Evolutionary conservation across 2,797 vertebrate species (phyloP).

Genomic region (Neoniphon sammara): DNA sequence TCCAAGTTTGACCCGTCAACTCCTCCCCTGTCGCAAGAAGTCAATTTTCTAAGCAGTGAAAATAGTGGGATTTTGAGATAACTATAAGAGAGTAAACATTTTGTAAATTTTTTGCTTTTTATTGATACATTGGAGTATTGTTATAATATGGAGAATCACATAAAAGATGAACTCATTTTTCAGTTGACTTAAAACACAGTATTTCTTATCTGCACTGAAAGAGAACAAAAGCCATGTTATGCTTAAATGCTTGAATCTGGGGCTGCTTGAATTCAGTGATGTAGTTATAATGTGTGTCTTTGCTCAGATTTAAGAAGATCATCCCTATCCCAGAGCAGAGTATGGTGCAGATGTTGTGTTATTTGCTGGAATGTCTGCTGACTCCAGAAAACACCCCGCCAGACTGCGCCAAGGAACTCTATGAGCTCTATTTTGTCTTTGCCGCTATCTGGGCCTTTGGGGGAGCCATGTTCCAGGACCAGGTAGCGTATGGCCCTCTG

Average conservation of each 20-base stretch:
- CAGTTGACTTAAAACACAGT: not conserved
- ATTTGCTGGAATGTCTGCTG: constrained; percentile 93
- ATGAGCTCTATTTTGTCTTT: constrained; percentile 97
- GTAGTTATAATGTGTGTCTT: constrained; percentile 21
- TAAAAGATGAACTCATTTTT: not conserved
- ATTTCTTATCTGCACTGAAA: not conserved
- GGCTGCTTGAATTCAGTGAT: not conserved
- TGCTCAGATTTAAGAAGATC: constrained; percentile 92
- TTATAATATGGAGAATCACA: too few species aligned
- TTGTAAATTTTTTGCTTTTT: too few species aligned
- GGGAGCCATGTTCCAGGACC: constrained; percentile 92
- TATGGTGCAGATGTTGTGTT: constrained; percentile 93
- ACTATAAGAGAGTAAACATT: too few species aligned
- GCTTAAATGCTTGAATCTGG: not conserved
- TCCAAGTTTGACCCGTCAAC: too few species aligned
- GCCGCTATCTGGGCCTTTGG: constrained; percentile 96
- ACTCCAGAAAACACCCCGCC: constrained; percentile 88
- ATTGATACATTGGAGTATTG: too few species aligned
- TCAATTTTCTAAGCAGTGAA: too few species aligned
- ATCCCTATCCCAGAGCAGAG: constrained; percentile 94
- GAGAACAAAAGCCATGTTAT: not conserved
- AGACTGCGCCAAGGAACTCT: constrained; percentile 91
- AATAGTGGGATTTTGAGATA: too few species aligned
- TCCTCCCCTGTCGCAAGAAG: too few species aligned
- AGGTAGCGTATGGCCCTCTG: constrained; percentile 81